Evolutionary conservation across 1,140 invertebrate genomes (phyloP), one percentile per base, ranked within the genome.

Genomic region (Drosophila tsacasi): DNA sequence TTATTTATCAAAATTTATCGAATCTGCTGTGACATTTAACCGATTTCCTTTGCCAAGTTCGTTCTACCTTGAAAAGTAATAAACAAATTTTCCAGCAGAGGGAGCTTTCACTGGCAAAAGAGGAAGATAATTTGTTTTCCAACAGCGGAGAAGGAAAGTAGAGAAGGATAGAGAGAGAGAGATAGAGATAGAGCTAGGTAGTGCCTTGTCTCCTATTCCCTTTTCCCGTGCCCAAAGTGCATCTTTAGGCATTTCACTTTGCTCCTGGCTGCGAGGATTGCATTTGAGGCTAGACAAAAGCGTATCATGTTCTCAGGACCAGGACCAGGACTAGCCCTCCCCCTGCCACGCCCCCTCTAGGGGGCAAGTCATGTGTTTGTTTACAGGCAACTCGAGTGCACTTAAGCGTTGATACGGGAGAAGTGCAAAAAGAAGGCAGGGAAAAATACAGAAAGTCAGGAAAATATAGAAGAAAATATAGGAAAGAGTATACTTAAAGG

Each of bases 361-460:
- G 52, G 52, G 55, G 58, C 59, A 44, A 71, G 58, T 60, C 64
- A 68, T 73, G 80, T 83, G 76, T 89, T 71, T 87, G 83, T 87
- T 89, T 87, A 87, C 84, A 87, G 80, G 65, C 68, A 87, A 81
- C 84, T 89, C 73, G 78, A 87, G 84, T 87, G 84, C 84, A 89
- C 84, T 89, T 87, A 89, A 84, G 84, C 84, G 84, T 55, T 61
- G 71, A 73, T 74, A 74, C 68, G 57, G 69, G 49, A 66, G 21
- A 19, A 62, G 68, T 30, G 42, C 35, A 21, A 37, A 23, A 37
- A 42, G 27, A 25, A 49, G 74, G 83, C 40, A 37, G 46, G 46
- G 25, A 30, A 25, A 63, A 50, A n/a, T n/a, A 15, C 21, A 12
- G 10, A 25, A 63, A 39, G 23, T 25, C 40, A 57, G 64, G 21